Conservation (phyloP, 2,797 vertebrate species). For the Pipistrellus pygmaeus region DNA sequence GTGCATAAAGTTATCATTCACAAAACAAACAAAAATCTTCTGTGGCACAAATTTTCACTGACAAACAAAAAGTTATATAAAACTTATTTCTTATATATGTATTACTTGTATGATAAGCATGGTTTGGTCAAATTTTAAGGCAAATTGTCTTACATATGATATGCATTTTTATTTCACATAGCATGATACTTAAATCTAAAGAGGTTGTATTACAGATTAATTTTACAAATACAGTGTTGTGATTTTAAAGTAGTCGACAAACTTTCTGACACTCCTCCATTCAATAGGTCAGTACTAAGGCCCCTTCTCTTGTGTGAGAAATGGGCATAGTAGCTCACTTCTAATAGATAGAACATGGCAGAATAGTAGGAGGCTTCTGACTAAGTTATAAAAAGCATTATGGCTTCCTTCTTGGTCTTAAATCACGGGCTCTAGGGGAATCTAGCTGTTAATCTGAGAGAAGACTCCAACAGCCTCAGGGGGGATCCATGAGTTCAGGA, state of each 20-base stretch:
- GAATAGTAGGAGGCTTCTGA: not conserved
- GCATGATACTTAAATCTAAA: not conserved
- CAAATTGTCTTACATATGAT: not conserved
- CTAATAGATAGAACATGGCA: not conserved
- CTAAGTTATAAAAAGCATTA: not conserved
- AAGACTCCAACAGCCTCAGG: not conserved
- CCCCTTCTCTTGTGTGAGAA: not conserved
- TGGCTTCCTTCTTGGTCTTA: not conserved
- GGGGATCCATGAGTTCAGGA: not conserved
- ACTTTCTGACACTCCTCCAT: not conserved
- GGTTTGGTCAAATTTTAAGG: slow-evolving; percentile 36
- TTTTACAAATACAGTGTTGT: not conserved
- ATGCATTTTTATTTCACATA: not conserved
- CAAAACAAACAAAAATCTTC: not conserved
- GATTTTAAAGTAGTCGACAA: slow-evolving; percentile 24
- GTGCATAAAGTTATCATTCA: not conserved
- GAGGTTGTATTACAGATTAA: not conserved
- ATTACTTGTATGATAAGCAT: not conserved
- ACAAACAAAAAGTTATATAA: not conserved
- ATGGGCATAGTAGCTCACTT: not conserved
- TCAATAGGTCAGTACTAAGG: not conserved
- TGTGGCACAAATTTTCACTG: not conserved
- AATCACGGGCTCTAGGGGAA: not conserved
- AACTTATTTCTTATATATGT: not conserved
- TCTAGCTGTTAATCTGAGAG: not conserved